Conservation (phyloP, 1,140 invertebrate species). For the Sycobia sp. region DNA sequence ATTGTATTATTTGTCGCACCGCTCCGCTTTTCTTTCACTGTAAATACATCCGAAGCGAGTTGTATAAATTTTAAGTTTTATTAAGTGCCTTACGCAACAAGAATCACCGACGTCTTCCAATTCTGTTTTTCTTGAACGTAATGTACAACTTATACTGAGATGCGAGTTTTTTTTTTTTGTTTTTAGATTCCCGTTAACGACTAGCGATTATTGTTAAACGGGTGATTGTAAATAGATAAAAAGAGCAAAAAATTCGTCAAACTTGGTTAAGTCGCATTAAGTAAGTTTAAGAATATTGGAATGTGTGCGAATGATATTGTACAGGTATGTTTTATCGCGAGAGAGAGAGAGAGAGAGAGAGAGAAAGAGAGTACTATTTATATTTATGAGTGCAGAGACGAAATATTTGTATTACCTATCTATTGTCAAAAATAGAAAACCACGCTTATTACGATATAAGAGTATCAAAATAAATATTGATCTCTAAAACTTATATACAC, state of each 20-base stretch:
- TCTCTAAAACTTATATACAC: conserved; percentile 47
- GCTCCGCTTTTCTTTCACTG: conserved; percentile 32
- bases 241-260: conserved; percentile 14
- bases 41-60: conserved; percentile 40
- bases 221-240: neutral
- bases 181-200: neutral
- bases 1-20: conserved; percentile 6
- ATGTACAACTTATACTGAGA: conserved; percentile 27
- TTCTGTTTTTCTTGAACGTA: conserved; percentile 51
- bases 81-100: conserved; percentile 64
- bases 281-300: conserved; percentile 39
- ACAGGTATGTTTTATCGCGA: conserved; percentile 35
- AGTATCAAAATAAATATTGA: conserved; percentile 62
- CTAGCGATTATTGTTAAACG: conserved; percentile 2
- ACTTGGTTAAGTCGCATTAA: conserved; percentile 32
- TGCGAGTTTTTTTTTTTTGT: conserved; percentile 15
- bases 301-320: conserved; percentile 31
- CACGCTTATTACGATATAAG: conserved; percentile 58
- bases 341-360: too few relatives aligned
- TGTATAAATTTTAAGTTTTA: conserved; percentile 40
- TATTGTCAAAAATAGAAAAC: conserved; percentile 56
- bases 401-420: conserved; percentile 55
- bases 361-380: conserved; percentile 57
- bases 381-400: conserved; percentile 52
- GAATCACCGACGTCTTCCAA: conserved; percentile 62